Base-by-base conservation (phyloP, 2,888 invertebrate genomes). In the Augochlorella aurata region DNA sequence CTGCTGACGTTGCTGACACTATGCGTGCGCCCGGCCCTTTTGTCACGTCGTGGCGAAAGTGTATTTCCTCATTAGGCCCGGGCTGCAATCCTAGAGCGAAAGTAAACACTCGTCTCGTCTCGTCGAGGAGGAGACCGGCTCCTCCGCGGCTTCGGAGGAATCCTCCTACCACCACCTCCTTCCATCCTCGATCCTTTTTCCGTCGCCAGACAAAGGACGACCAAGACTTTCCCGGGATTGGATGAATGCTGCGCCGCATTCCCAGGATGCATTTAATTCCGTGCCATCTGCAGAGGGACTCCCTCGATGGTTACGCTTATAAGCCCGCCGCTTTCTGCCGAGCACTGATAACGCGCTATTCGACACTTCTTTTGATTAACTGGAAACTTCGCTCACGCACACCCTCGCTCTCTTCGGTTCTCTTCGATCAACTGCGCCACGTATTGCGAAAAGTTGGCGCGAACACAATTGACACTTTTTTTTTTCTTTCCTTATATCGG, bases 41-140 rank as follows among this genome's bases (percentile, higher is more conserved):
- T 84, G 88, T 88, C 89, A 88, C 87, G 88, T 88, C 79, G 77
- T 76, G 79, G 77, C 84, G 83, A 88, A 89, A 89, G 88, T 89
- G 87, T 88, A 85, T 89, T 89, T 82, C 78, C 89, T 88, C 88
- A 88, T 88, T 88, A 88, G 88, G 82, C 54, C 69, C 68, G 75
- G 72, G 72, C 75, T 81, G 88, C 88, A 81, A 88, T 80, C 82
- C 82, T 81, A 80, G 84, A 73, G 72, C 75, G 82, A 83, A 84
- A 83, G 82, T 70, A 71, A 82, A 78, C 78, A 67, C 71, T 65
- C 80, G 74, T 79, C 71, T 74, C 50, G 52, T 52, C 52, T 65
- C 52, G 69, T 38, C 38, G 38, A 38, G 38, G 58, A 24, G 58
- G 24, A 16, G 24, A 24, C 58, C 2, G 58, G 58, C 58, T 58